Evolutionary conservation across 2,113 vertebrate genomes (phyloP), one percentile per base, ranked within the genome.

Genomic region (Cyphomyrus discorhynchus): DNA sequence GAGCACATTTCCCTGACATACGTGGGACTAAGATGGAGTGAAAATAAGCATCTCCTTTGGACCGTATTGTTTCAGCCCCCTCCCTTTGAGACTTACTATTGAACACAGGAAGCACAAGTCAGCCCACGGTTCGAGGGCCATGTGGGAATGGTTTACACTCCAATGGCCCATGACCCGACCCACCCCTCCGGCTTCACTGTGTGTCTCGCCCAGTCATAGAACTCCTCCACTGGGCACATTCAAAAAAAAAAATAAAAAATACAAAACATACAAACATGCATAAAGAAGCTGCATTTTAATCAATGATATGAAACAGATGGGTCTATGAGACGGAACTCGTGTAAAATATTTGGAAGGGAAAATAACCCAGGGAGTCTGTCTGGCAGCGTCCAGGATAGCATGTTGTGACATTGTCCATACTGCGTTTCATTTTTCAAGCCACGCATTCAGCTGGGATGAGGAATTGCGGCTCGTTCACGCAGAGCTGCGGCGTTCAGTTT

Each of bases 41-140:
- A 96, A 96, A 96, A 94, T 93, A 97, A 96, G 94, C 93, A 94
- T 97, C 97, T 95, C 93, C 92, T 86, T 94, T 93, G 90, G 94
- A 93, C 92, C 58, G 92, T 96, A 94, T 97, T 97, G 96, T 97
- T 97, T 92, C 95, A 96, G 93, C 95, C 95, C 95, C 95, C 95
- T 90, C 92, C 95, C 94, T 95, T 96, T 95, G 93, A 92, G 90
- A 93, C 91, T 90, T 93, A 95, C 95, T 96, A 96, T 97, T 97
- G 96, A 95, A 95, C 95, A 95, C 96, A 97, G 96, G 97, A 98
- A 98, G 97, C 97, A 96, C 94, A 97, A 97, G 96, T 92, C 95
- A 97, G 95, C 94, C 96, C 95, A 94, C 94, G 95, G 96, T 96
- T 95, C 95, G 93, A 92, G 94, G 92, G 94, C 94, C 95, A 96